These are phyloP conservation scores for Epizoanthus fatuus DNA, from an alignment of 92 coral and sea anemone genomes.

Conservation along the genomic window DNA sequence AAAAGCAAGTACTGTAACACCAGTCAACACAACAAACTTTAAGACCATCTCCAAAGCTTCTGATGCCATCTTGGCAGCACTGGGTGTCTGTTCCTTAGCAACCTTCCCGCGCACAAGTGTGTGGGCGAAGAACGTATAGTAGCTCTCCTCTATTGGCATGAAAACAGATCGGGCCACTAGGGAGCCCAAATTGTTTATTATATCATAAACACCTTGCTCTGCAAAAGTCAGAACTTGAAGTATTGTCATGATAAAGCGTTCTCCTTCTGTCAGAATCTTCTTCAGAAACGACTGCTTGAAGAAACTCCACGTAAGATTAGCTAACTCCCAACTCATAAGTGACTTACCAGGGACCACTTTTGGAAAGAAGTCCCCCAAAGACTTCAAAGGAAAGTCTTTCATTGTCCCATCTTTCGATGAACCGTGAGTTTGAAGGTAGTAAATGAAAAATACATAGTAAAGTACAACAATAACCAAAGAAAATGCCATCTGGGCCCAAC, in stretches of 20 bases:
- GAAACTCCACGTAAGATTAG: constrained; percentile 95
- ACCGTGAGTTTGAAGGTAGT: constrained; percentile 47
- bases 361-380: constrained; percentile 86
- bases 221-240: constrained; percentile 95
- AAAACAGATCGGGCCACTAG: constrained; percentile 95
- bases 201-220: constrained; percentile 97
- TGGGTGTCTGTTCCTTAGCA: constrained; percentile 80
- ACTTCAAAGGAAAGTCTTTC: constrained; percentile 84
- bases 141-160: constrained; percentile 98
- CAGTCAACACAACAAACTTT: constrained; percentile 90
- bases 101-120: constrained; percentile 81
- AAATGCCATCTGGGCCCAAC: constrained; percentile 91
- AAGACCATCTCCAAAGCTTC: constrained; percentile 92
- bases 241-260: constrained; percentile 96
- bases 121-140: constrained; percentile 95
- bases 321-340: constrained; percentile 77
- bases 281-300: constrained; percentile 97
- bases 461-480: constrained; percentile 81
- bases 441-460: constrained; percentile 83
- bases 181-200: constrained; percentile 96
- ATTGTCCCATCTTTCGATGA: constrained; percentile 13
- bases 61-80: constrained; percentile 84
- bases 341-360: constrained; percentile 48
- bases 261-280: constrained; percentile 97
- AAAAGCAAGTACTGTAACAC: constrained; percentile 91